These are phyloP conservation scores for Drosophila algonquin DNA, from an alignment of 2,888 invertebrate genomes.

Conservation along the genomic window DNA sequence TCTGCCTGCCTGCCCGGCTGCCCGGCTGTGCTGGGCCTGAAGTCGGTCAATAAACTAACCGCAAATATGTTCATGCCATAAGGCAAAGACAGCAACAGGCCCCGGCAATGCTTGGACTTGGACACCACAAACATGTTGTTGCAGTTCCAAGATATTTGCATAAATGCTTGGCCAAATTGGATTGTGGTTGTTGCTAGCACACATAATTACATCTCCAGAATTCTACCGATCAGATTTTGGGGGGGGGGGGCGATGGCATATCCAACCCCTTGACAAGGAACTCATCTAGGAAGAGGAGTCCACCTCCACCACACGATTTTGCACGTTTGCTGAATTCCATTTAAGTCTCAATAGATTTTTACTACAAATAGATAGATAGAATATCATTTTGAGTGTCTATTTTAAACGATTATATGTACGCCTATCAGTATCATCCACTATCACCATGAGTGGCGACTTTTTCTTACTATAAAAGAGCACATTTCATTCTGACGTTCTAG, in stretches of 20 bases:
- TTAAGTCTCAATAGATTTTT: no score
- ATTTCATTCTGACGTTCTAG: neutral
- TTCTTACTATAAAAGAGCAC: neutral
- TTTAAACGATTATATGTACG: no score
- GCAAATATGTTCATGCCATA: conserved; percentile 49
- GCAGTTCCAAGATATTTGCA: conserved; percentile 25
- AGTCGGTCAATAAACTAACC: conserved; percentile 69
- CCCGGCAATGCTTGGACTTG: conserved; percentile 7
- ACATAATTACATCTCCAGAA: neutral
- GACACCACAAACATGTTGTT: conserved; percentile 12
- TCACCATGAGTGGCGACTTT: conserved; percentile 24
- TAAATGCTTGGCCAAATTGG: conserved; percentile 19
- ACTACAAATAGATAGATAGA: no score
- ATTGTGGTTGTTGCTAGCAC: neutral
- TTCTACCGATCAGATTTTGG: neutral
- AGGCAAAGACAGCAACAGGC: conserved; percentile 14
- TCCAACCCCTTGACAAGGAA: neutral
- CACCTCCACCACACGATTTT: no score
- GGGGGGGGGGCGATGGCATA: neutral
- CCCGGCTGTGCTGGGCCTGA: conserved; percentile 19
- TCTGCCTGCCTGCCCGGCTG: no score
- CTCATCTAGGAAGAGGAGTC: neutral
- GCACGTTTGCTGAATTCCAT: no score
- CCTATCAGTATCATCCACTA: neutral
- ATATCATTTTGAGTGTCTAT: neutral